A percentile compares a stretch with the other conserved stretches of the same genome.
Conservation (phyloP, 1,140 invertebrate genomes). For the Atta colombica region DNA sequence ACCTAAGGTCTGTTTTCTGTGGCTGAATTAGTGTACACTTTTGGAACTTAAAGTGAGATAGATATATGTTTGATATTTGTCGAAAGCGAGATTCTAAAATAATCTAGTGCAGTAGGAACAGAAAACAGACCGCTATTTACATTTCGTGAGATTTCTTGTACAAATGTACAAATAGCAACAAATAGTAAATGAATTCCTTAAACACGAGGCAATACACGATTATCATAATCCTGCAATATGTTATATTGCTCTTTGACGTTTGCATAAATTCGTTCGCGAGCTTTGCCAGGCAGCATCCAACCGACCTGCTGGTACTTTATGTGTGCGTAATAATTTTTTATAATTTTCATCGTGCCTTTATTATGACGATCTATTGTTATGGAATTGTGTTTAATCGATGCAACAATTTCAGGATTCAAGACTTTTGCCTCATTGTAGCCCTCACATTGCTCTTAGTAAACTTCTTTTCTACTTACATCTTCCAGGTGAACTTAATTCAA, state of each 20-base stretch:
- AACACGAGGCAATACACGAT: constrained; percentile 81
- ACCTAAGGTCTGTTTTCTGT: no score
- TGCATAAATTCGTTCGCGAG: constrained; percentile 83
- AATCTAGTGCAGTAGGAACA: no score
- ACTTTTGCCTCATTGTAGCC: constrained; percentile 89
- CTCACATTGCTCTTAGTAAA: constrained; percentile 89
- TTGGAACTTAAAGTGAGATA: no score
- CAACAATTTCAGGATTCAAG: constrained; percentile 88
- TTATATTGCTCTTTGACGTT: constrained; percentile 83
- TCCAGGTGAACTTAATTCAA: constrained; percentile 88
- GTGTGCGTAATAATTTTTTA: constrained; percentile 78
- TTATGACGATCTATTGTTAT: not conserved
- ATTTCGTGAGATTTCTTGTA: not conserved
- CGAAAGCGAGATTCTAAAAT: no score
- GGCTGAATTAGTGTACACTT: no score
- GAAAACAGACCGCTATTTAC: not conserved
- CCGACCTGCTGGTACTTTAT: constrained; percentile 83
- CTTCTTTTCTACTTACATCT: constrained; percentile 91
- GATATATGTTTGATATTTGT: no score
- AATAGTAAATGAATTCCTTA: constrained; percentile 81
- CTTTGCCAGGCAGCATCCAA: constrained; percentile 79
- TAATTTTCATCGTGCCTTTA: not conserved
- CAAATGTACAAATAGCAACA: not conserved
- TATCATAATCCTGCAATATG: constrained; percentile 81
- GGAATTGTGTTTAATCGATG: constrained; percentile 33